A percentile compares a stretch with the other conserved stretches of the same genome.
Evolutionary conservation across 2,888 invertebrate genomes (phyloP).

Genomic region (Drosophila nr. perissopoda): DNA sequence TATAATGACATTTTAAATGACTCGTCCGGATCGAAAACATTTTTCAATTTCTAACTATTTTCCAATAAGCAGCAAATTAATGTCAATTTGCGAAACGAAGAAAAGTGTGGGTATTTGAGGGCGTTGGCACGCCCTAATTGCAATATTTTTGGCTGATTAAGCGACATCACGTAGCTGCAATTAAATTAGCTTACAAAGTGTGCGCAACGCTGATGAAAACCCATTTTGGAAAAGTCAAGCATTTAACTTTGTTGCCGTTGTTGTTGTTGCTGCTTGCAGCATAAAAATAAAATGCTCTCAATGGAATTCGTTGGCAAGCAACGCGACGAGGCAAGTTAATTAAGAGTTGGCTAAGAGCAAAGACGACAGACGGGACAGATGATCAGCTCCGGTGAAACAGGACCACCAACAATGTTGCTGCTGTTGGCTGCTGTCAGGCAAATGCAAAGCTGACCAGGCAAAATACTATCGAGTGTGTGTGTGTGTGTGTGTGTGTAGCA

Average conservation of each 20-base stretch:
- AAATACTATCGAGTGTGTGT: conserved; percentile 31
- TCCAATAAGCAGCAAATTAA: conserved; percentile 57
- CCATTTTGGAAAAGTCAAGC: conserved; percentile 61
- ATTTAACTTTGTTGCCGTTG: conserved; percentile 62
- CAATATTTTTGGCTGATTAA: conserved; percentile 61
- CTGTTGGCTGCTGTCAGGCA: conserved; percentile 61
- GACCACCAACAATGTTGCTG: conserved; percentile 60
- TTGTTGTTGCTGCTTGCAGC: conserved; percentile 25
- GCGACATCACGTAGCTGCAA: conserved; percentile 75
- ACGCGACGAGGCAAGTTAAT: conserved; percentile 70
- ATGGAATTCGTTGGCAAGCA: conserved; percentile 63
- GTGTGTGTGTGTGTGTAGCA: conserved; percentile 36
- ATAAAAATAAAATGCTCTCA: conserved; percentile 71
- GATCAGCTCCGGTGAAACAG: conserved; percentile 36
- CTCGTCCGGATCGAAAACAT: conserved; percentile 17
- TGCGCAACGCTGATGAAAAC: conserved; percentile 61
- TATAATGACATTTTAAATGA: conserved; percentile 40
- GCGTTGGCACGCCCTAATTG: conserved; percentile 53
- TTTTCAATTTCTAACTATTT: conserved; percentile 52
- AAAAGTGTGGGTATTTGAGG: not conserved
- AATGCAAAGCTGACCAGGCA: conserved; percentile 69
- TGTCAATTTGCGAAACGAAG: conserved; percentile 35
- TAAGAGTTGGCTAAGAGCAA: conserved; percentile 68
- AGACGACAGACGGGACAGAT: conserved; percentile 39
- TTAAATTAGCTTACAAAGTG: conserved; percentile 75